Evolutionary conservation across 2,888 invertebrate genomes (phyloP), one percentile per base, ranked within the genome.

Genomic region (Lasioglossum morio): DNA sequence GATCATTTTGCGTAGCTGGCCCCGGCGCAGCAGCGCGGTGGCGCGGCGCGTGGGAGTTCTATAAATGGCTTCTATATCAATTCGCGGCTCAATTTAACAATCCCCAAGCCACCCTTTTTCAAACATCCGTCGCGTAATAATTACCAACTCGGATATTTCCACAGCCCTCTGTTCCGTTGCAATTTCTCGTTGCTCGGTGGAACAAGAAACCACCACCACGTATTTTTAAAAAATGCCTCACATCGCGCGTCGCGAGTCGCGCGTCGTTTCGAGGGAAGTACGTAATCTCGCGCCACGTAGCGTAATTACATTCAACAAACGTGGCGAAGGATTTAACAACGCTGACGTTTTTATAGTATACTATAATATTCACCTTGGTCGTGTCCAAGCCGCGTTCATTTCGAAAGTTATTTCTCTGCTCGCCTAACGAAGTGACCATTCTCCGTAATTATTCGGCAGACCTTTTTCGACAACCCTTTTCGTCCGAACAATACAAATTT

Each of bases 11-110:
- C 76, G 63, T 30, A 43, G 23, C 23, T 69, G 37, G 66, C 34
- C 19, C 5, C 27, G 37, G 48, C 30, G 1, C 46, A 16, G 4
- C 46, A 16, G 0, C 4, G 12, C 14, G 2, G 40, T 2, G 12
- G 10, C 10, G 5, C 12, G 46, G 34, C n/a, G 75, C 75, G 72
- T 76, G 76, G 72, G 63, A 76, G 83, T 72, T 72, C 83, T 83
- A 81, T 76, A 83, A 83, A 83, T 81, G 76, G 76, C 48, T 66
- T 76, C 63, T 76, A 76, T 81, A 80, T 81, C 82, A 81, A 83
- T 75, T 40, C 75, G n/a, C 34, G 40, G 75, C 57, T 76, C 72
- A 70, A 80, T 76, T 81, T 80, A 80, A 83, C 72, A 34, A 70
- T 37, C 60, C 40, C n/a, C 37, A 5, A 12, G 2, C 23, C 4